A percentile compares a stretch with the other conserved stretches of the same genome.
These are phyloP conservation scores for Otolemur crassicaudatus DNA, from an alignment of 2,797 vertebrate species.

Conservation along the genomic window DNA sequence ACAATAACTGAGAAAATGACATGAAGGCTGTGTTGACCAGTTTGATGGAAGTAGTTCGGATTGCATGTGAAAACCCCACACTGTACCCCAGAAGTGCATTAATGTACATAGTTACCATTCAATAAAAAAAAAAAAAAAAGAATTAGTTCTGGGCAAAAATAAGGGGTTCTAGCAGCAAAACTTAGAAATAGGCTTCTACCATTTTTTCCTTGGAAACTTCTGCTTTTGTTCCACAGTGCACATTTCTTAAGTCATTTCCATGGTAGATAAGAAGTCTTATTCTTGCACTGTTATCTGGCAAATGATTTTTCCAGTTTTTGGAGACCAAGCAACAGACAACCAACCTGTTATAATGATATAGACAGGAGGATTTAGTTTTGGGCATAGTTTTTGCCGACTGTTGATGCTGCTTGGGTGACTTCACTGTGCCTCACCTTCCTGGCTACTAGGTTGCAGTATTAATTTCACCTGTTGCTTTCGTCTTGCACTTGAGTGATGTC, in stretches of 20 bases:
- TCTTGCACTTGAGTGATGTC: neutral
- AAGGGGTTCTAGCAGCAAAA: neutral
- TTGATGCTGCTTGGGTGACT: neutral
- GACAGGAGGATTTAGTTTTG: neutral
- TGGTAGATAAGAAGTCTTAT: neutral
- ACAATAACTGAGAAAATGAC: too few species aligned
- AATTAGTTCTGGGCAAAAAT: slow-evolving; percentile 32
- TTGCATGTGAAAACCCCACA: too few species aligned
- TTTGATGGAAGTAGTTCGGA: too few species aligned
- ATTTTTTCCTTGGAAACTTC: slow-evolving; percentile 6
- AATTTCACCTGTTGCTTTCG: neutral
- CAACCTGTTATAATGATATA: neutral
- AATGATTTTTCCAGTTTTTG: neutral
- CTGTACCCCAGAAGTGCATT: too few species aligned
- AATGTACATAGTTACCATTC: too few species aligned
- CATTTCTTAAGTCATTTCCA: neutral
- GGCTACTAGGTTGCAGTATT: neutral
- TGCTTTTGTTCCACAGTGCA: neutral
- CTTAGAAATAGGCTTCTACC: neutral
- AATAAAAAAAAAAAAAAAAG: neutral
- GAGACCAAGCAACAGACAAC: neutral
- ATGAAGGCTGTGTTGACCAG: too few species aligned
- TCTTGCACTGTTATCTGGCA: slow-evolving; percentile 5
- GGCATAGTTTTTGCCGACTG: neutral
- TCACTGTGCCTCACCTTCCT: neutral